Evolutionary conservation across 1,140 invertebrate species (phyloP), one percentile per base, ranked within the genome.

Genomic region (Drosophila saltans): DNA sequence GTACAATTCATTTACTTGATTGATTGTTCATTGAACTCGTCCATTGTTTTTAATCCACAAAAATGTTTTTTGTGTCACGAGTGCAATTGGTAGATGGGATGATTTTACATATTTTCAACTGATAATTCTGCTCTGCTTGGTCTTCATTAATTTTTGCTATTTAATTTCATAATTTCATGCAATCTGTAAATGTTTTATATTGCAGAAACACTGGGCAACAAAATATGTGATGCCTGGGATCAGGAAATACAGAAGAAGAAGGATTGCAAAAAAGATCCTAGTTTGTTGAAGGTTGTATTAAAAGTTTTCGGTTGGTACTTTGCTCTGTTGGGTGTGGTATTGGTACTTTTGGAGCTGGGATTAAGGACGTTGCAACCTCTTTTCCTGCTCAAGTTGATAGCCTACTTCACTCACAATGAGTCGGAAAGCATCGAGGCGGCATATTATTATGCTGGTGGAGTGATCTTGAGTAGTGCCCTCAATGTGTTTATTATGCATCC

Each of bases 401-500:
- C 94, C 21, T 96, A 96, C 91, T 88, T 72, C n/a, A 93, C 93
- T 10, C 89, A 92, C 45, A 92, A 93, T 16, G 45, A 52, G 26
- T 84, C 91, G 33, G 79, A 91, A 0, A 93, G 94, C 45, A 75
- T 76, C 11, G 69, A 93, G 92, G 92, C 91, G 56, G 95, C 96
- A 1, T 95, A 95, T 78, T 91, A 95, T 24, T 96, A 95, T 92
- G 95, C 95, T 0, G 93, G 84, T 0, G 95, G 93, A 1, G 94
- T 98, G 33, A 94, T 96, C 16, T 36, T 96, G 0, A 95, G 95
- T 78, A 95, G 95, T 5, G 93, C 96, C 0, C 65, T 97, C 26
- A 95, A 96, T 73, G 94, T 96, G 6, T 92, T 97, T 40, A 93
- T 96, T 4, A 94, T 95, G 79, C 97, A 98, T 93, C 95, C 95